phyloP scores from a whole-genome alignment of 2,888 invertebrate species.

The Agapostemon virescens region DNA sequence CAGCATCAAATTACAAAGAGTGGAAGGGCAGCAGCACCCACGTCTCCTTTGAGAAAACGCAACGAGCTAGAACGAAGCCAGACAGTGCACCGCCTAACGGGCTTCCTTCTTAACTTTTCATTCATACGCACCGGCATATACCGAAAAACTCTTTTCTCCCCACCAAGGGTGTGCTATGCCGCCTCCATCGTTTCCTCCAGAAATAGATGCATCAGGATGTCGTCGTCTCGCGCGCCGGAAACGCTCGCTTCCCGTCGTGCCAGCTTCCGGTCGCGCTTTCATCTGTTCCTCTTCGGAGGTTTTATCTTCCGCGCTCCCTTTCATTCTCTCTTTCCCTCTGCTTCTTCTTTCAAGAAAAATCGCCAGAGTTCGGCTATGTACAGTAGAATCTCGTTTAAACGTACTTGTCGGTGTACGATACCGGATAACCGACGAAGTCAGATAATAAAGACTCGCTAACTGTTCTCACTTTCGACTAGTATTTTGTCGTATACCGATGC shows the following conservation, averaged over 20 bases:
- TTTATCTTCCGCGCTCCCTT: background rate
- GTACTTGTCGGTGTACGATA: too few relatives aligned
- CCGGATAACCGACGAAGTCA: too few relatives aligned
- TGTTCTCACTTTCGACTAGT: too few relatives aligned
- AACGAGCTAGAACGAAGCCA: slow-evolving; percentile 57
- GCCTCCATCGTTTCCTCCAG: slow-evolving; percentile 40
- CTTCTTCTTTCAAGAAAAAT: slow-evolving; percentile 7
- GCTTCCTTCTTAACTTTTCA: slow-evolving; percentile 53
- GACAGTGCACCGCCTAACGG: slow-evolving; percentile 40
- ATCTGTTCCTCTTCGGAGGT: slow-evolving; percentile 1
- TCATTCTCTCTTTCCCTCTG: background rate
- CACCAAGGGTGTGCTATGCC: background rate
- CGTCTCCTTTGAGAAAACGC: slow-evolving; percentile 54
- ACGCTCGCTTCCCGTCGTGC: slow-evolving; percentile 59
- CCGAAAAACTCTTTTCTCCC: slow-evolving; percentile 25
- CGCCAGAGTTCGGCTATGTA: background rate
- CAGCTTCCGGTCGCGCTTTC: slow-evolving; percentile 48
- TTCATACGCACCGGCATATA: slow-evolving; percentile 44
- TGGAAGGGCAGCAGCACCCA: slow-evolving; percentile 39
- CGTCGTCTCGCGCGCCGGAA: slow-evolving; percentile 57
- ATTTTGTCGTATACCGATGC: too few relatives aligned
- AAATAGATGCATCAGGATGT: slow-evolving; percentile 62
- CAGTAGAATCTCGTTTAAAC: background rate
- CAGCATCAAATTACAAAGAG: slow-evolving; percentile 51
- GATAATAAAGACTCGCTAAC: too few relatives aligned